A percentile compares a stretch with the other conserved stretches of the same genome.
These are phyloP conservation scores for Solen grandis DNA, from an alignment of 1,140 invertebrate species.

Conservation along the genomic window DNA sequence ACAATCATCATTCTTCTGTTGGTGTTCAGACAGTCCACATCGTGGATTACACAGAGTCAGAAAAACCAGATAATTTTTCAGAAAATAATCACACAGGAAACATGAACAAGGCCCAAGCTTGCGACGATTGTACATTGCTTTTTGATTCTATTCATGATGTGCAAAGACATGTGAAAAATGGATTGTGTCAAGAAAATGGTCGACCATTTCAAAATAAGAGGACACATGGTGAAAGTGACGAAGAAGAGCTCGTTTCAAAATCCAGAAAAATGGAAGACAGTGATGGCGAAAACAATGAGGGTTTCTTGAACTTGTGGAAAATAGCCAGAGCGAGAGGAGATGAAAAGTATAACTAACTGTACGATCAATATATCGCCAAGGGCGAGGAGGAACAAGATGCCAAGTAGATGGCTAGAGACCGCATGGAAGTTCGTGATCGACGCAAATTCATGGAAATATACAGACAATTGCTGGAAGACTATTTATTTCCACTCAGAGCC, in stretches of 20 bases:
- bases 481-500: background rate
- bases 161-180: background rate
- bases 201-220: background rate
- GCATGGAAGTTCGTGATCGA: background rate
- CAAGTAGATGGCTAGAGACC: background rate
- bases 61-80: too few relatives aligned
- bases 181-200: background rate
- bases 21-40: slow-evolving; percentile 13
- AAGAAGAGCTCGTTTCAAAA: background rate
- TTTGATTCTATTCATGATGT: too few relatives aligned
- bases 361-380: background rate
- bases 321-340: background rate
- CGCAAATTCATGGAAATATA: background rate
- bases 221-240: background rate
- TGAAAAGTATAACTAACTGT: background rate
- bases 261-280: background rate
- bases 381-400: background rate
- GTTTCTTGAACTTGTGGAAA: background rate
- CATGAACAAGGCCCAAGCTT: slow-evolving; percentile 1
- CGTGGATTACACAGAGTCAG: background rate
- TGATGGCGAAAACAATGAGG: background rate
- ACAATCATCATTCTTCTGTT: background rate
- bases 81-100: too few relatives aligned
- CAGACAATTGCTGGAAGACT: background rate
- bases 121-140: slow-evolving; percentile 9